Evolutionary conservation across 2,113 vertebrate genomes (phyloP).

Genomic region (Etia nguti): DNA sequence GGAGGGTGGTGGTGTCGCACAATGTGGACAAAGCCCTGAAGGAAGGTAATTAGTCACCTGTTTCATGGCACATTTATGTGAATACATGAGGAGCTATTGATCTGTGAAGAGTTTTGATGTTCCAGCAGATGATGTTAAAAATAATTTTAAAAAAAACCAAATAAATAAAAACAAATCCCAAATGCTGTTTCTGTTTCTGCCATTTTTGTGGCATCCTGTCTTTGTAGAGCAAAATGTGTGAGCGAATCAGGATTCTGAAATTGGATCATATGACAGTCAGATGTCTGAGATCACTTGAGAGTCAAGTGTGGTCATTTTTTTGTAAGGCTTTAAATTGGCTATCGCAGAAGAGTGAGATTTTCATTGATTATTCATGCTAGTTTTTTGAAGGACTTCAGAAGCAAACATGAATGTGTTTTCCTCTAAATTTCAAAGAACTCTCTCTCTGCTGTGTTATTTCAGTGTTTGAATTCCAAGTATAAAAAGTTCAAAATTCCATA

Average conservation of each 20-base stretch:
- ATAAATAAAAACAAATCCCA: accelerated
- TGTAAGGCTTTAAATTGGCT: neutral
- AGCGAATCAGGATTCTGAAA: neutral
- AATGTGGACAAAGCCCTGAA: slow-evolving; percentile 95
- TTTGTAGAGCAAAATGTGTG: neutral
- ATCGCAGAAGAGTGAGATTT: neutral
- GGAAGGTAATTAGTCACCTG: slow-evolving; percentile 79
- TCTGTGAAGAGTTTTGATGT: neutral
- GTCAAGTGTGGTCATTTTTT: neutral
- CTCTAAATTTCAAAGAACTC: neutral
- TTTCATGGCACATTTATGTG: neutral
- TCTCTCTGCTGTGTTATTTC: neutral
- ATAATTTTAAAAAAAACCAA: neutral
- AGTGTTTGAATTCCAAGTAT: neutral
- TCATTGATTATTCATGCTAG: neutral
- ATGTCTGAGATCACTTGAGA: neutral
- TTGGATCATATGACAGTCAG: neutral
- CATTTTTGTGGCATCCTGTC: neutral
- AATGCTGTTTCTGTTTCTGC: neutral
- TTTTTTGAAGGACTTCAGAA: neutral
- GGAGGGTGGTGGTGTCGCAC: slow-evolving; percentile 93
- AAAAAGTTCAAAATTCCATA: neutral
- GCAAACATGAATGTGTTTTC: neutral
- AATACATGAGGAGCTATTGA: neutral
- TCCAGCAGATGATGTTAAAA: neutral